phyloP scores from a whole-genome alignment of 1,140 invertebrate genomes.

The Antheraea mylitta region DNA sequence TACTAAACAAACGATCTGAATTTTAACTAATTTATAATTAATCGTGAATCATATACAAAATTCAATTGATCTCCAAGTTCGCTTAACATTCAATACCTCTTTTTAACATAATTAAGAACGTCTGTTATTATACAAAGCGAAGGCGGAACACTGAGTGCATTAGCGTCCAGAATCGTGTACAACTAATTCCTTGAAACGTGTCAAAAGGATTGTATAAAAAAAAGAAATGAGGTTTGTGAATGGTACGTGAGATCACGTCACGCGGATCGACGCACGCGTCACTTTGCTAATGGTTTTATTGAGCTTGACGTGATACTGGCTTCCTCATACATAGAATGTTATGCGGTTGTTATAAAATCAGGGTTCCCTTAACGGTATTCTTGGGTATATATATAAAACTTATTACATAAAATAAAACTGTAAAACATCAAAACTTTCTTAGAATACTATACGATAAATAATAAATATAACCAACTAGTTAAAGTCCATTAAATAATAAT shows the following conservation, averaged over 20 bases:
- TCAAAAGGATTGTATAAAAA: constrained; percentile 10
- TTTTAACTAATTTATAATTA: constrained; percentile 9
- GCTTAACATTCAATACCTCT: background rate
- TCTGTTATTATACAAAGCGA: background rate
- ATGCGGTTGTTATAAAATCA: background rate
- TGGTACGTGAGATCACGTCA: constrained; percentile 48
- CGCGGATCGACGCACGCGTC: constrained; percentile 17
- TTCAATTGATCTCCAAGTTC: constrained; percentile 1
- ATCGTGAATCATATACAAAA: constrained; percentile 4
- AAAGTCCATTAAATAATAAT: no score
- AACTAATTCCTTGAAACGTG: constrained; percentile 5
- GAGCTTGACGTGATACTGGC: constrained; percentile 48
- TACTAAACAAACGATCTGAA: constrained; percentile 5
- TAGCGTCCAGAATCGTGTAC: constrained; percentile 9
- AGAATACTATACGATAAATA: no score
- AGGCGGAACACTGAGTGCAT: constrained; percentile 14
- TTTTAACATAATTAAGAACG: constrained; percentile 3
- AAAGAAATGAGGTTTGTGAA: constrained; percentile 12
- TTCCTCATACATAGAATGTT: constrained; percentile 37
- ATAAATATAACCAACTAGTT: no score
- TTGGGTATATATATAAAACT: background rate
- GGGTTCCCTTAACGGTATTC: background rate
- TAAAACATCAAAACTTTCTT: no score
- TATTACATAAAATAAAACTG: no score
- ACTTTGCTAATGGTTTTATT: constrained; percentile 52